Conservation (phyloP, 2,113 vertebrate genomes). For the Gymnogyps californianus region DNA sequence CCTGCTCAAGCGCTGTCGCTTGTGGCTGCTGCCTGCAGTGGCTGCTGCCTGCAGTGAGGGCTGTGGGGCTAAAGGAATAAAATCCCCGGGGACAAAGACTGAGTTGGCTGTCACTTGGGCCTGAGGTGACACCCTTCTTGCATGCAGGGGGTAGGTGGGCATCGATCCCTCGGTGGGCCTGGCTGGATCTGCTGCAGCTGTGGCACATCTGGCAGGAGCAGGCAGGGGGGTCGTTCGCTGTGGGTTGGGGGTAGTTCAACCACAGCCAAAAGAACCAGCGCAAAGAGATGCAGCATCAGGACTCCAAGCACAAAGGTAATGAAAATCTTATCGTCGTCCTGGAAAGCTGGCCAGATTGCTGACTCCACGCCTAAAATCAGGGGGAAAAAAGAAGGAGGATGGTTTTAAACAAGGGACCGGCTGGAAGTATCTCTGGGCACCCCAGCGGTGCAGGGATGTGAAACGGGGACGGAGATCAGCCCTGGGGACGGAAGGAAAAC, state of each 20-base stretch:
- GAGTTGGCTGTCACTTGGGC: not conserved
- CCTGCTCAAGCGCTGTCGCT: not conserved
- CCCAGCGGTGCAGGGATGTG: not conserved
- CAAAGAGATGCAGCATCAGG: not conserved
- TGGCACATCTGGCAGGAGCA: not conserved
- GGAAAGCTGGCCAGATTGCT: not conserved
- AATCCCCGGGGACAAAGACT: not conserved
- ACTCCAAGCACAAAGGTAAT: not conserved
- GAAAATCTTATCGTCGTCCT: rapidly evolving
- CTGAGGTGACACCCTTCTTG: not conserved
- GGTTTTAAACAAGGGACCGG: not conserved
- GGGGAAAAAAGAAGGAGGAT: rapidly evolving
- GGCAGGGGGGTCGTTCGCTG: not conserved
- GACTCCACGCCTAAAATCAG: not conserved
- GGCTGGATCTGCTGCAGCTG: not conserved
- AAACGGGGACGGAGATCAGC: not conserved
- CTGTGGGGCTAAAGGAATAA: not conserved
- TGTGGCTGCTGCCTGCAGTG: not conserved
- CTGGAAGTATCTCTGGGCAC: not conserved
- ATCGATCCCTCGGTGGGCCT: not conserved
- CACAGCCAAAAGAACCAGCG: rapidly evolving
- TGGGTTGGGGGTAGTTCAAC: not conserved
- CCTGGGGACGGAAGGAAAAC: rapidly evolving
- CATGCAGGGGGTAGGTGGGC: not conserved
- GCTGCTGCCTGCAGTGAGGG: not conserved